A percentile compares a stretch with the other conserved stretches of the same genome.
phyloP scores from a whole-genome alignment of 2,888 invertebrate genomes.

The Ormyrus pomaceus region DNA sequence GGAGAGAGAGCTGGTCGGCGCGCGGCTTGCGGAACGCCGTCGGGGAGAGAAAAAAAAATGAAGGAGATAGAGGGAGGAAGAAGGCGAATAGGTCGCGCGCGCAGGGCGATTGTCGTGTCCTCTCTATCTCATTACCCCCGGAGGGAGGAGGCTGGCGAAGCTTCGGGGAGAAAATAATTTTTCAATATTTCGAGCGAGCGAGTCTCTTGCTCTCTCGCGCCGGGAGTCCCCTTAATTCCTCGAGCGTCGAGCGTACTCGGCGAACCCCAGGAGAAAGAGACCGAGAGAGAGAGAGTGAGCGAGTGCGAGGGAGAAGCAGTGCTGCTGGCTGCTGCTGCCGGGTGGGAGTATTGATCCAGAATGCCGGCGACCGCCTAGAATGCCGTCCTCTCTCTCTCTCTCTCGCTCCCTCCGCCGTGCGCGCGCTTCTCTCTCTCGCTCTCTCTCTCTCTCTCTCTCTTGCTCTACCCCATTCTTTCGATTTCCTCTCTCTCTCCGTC shows the following conservation, averaged over 20 bases:
- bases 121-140: conserved; percentile 9
- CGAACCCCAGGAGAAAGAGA: conserved; percentile 3
- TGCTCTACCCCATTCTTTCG: neutral
- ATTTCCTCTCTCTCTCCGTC: conserved; percentile 47
- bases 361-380: conserved; percentile 69
- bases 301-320: conserved; percentile 59
- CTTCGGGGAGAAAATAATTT: conserved; percentile 29
- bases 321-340: conserved; percentile 54
- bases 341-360: conserved; percentile 75
- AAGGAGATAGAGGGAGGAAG: neutral
- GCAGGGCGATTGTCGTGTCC: neutral
- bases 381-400: conserved; percentile 61
- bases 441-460: neutral
- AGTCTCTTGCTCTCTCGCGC: neutral
- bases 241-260: conserved; percentile 44
- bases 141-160: neutral
- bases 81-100: conserved; percentile 14
- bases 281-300: no score
- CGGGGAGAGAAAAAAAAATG: no score
- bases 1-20: no score
- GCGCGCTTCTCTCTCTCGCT: conserved; percentile 8
- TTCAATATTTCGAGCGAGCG: conserved; percentile 37
- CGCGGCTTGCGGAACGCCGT: no score
- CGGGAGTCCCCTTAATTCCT: conserved; percentile 36
- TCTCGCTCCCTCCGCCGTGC: conserved; percentile 46